Percentiles rank a stretch among this genome's conserved stretches.
Evolutionary conservation across 2,797 vertebrate species (phyloP).

Genomic region (Myioborus miniatus): DNA sequence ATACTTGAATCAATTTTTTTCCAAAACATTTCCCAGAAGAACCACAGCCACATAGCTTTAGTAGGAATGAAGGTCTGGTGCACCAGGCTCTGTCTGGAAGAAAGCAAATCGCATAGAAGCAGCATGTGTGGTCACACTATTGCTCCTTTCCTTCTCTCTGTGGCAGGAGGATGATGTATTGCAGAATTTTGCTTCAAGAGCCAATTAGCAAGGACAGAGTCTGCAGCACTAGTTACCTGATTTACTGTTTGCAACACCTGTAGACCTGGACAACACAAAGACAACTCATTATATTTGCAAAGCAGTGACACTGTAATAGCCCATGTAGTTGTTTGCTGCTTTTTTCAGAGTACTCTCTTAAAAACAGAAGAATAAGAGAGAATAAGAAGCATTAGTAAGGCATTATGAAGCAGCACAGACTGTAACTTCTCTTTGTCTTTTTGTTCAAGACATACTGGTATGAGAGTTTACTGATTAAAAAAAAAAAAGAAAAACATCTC

Average conservation of each 20-base stretch:
- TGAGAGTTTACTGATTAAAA: not conserved
- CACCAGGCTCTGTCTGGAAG: not conserved
- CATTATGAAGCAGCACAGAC: not conserved
- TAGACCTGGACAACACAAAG: not conserved
- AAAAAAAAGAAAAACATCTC: not conserved
- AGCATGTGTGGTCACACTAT: not conserved
- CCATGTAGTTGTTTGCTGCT: not conserved
- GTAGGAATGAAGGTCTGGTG: not conserved
- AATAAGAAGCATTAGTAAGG: not conserved
- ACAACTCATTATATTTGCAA: not conserved
- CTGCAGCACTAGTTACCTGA: not conserved
- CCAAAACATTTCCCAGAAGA: slow-evolving; percentile 6
- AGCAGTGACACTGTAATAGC: not conserved
- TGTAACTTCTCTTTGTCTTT: not conserved
- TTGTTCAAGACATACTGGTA: not conserved
- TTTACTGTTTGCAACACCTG: not conserved
- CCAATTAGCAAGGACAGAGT: not conserved
- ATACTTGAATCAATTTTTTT: not conserved
- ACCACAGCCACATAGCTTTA: not conserved
- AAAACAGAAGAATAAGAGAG: not conserved
- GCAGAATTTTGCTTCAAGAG: not conserved
- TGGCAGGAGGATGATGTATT: not conserved
- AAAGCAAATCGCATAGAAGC: not conserved
- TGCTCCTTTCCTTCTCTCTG: not conserved
- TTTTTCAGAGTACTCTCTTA: not conserved